Conservation (phyloP, 2,797 vertebrate species). For the Momotus momota region DNA sequence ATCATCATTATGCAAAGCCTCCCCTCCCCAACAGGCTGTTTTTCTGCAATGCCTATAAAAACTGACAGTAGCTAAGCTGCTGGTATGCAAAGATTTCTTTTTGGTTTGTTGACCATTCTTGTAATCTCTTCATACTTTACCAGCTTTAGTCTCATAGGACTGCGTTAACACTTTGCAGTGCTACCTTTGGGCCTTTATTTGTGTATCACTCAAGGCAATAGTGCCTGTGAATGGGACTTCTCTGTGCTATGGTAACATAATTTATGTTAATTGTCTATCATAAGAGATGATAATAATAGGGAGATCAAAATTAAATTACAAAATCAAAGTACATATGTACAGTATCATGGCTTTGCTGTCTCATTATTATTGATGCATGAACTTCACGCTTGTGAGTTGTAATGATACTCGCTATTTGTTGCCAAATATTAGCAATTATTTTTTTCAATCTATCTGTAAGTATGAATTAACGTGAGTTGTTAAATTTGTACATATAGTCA, state of each 20-base stretch:
- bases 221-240: not conserved
- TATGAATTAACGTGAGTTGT: constrained; percentile 27
- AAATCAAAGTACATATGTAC: constrained; percentile 15
- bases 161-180: not conserved
- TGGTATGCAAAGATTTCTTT: not conserved
- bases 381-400: not conserved
- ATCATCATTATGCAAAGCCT: not conserved
- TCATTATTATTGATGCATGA: constrained; percentile 4
- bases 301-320: constrained; percentile 18
- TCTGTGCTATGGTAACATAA: not conserved
- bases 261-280: constrained; percentile 3
- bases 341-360: not conserved
- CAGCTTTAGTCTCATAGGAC: not conserved
- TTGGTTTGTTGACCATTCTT: not conserved
- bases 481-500: constrained; percentile 32
- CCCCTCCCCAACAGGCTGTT: not conserved
- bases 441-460: not conserved
- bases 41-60: not conserved
- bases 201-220: not conserved
- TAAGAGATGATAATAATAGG: not conserved
- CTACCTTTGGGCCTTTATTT: constrained; percentile 1
- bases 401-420: constrained; percentile 13
- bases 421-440: constrained; percentile 9
- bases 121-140: not conserved
- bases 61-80: not conserved